Evolutionary conservation across 2,797 vertebrate genomes (phyloP).

Genomic region (Buceros bicornis): DNA sequence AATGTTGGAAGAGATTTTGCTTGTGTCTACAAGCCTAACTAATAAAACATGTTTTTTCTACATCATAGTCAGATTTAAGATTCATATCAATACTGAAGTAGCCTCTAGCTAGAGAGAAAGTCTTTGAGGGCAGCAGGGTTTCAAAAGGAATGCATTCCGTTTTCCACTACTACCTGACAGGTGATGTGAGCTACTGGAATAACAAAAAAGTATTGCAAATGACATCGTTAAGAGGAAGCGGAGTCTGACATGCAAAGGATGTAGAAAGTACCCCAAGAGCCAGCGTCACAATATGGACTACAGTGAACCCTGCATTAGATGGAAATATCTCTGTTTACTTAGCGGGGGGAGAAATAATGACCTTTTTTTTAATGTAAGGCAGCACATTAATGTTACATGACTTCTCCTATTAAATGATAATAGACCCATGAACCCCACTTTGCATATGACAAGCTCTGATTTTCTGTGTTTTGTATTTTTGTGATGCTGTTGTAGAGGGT

Average conservation of each 20-base stretch:
- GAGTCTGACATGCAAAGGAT: not conserved
- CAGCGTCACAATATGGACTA: not conserved
- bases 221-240: not conserved
- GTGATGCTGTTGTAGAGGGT: not conserved
- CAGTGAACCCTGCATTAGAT: not conserved
- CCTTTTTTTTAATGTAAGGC: not conserved
- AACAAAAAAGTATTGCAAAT: not conserved
- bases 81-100: not conserved
- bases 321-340: not conserved
- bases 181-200: not conserved
- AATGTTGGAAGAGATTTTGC: not conserved
- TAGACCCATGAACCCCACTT: not conserved
- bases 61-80: not conserved
- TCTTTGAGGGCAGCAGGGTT: not conserved
- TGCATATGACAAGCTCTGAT: not conserved
- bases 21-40: slow-evolving; percentile 6
- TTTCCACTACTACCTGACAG: not conserved
- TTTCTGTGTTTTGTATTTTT: not conserved
- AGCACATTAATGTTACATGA: not conserved
- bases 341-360: not conserved
- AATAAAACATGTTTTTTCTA: not conserved
- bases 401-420: not conserved
- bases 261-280: not conserved
- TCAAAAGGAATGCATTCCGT: not conserved
- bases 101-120: not conserved